Evolutionary conservation across 2,113 vertebrate genomes (phyloP).

Genomic region (Siniperca knerii): DNA sequence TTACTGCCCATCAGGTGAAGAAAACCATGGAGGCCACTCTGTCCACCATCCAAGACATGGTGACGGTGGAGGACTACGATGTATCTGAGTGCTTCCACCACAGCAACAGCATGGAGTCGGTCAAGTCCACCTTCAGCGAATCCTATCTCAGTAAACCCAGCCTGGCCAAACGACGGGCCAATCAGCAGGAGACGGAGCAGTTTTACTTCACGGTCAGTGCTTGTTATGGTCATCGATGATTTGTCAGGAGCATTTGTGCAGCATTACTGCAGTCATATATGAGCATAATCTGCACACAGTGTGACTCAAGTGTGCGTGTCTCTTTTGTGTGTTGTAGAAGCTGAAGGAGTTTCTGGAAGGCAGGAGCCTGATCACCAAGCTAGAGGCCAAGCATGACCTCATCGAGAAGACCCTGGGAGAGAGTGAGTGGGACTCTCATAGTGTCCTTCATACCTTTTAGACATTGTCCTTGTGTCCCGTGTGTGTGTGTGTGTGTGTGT

Average conservation of each 20-base stretch:
- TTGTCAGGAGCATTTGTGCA: neutral
- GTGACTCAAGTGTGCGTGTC: neutral
- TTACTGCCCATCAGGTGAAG: slow-evolving; percentile 88
- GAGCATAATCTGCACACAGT: neutral
- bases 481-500: slow-evolving; percentile 4
- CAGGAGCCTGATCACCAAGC: slow-evolving; percentile 98
- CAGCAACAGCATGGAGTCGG: slow-evolving; percentile 99
- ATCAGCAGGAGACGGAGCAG: slow-evolving; percentile 99
- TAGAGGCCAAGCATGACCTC: slow-evolving; percentile 97
- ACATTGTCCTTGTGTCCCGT: slow-evolving; percentile 29
- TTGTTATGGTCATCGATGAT: neutral
- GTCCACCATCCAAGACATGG: slow-evolving; percentile 98
- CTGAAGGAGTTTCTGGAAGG: slow-evolving; percentile 99
- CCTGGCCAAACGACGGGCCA: slow-evolving; percentile 96
- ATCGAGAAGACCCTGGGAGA: slow-evolving; percentile 97
- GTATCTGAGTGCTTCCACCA: slow-evolving; percentile 99
- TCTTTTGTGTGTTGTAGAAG: slow-evolving; percentile 86
- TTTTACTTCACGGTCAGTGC: slow-evolving; percentile 96
- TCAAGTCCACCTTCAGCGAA: slow-evolving; percentile 96
- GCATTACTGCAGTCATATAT: neutral
- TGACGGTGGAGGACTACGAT: slow-evolving; percentile 97
- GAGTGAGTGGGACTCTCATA: slow-evolving; percentile 87
- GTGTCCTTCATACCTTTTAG: slow-evolving; percentile 53
- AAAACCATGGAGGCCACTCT: slow-evolving; percentile 99
- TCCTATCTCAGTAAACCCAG: slow-evolving; percentile 99